Evolutionary conservation across 2,113 vertebrate species (phyloP), one percentile per base, ranked within the genome.

Genomic region (Zosterops borbonicus): DNA sequence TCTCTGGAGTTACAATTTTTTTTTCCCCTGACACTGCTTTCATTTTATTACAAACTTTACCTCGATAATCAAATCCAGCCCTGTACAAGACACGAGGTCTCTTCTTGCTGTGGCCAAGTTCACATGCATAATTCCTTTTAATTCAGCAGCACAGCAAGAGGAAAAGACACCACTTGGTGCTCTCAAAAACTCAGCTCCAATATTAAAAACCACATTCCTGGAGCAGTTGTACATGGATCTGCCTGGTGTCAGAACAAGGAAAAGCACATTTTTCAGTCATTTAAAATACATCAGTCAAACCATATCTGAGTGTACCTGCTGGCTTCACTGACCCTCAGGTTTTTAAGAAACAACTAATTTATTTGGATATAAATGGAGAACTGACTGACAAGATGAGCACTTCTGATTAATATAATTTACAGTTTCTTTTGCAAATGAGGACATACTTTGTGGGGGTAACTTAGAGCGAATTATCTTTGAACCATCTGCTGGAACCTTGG

Each of bases 41-140:
- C 60, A 55, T 87, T 96, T 88, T 64, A 69, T 92, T 80, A 33
- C 89, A 90, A 90, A 80, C 68, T 93, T 94, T 52, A 35, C 83
- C 83, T 92, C 49, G 55, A 75, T 97, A 94, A 95, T 97, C 93
- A 93, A 77, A 83, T 78, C 59, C 52, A 95, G 47, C 44, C 82
- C 74, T 50, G 59, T 79, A 31, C 69, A 92, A 87, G 80, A 76
- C 62, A 39, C 31, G 60, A 89, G 60, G 28, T 90, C 71, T 96
- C 89, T 69, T 88, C 94, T 97, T 96, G 80, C 92, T 93, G 78
- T 88, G 83, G 67, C 89, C 55, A 90, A 79, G 67, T 87, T 94
- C 92, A 84, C 82, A 83, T 92, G 62, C 83, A 83, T 96, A 92
- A 96, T 97, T 96, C 89, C 93, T 92, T 97, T 95, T 96, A 90